A percentile compares a stretch with the other conserved stretches of the same genome.
Conservation (phyloP, 64 coral and sea anemone species). For the Stylophora pistillata region DNA sequence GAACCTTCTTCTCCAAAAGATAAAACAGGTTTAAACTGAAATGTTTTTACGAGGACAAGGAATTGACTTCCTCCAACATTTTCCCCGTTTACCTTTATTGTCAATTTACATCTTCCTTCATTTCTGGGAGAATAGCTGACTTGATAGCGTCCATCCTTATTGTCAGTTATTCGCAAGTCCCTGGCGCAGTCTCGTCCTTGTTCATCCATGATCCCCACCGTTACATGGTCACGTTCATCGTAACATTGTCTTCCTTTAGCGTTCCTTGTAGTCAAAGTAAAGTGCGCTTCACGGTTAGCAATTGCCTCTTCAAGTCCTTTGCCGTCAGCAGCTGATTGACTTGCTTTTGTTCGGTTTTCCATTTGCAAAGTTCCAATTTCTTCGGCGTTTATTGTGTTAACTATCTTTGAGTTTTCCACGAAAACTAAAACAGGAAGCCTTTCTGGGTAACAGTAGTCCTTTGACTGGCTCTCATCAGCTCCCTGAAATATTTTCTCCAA, state of each 20-base stretch:
- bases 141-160: conserved; percentile 64
- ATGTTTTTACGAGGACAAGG: neutral
- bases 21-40: neutral
- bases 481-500: neutral
- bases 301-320: conserved; percentile 8
- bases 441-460: neutral
- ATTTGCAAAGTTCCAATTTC: neutral
- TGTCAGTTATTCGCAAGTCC: conserved; percentile 35
- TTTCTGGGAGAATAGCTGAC: conserved; percentile 33
- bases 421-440: neutral
- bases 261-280: conserved; percentile 41
- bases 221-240: conserved; percentile 52
- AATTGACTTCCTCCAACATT: conserved; percentile 26
- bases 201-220: conserved; percentile 19
- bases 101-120: neutral
- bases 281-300: conserved; percentile 29
- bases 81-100: conserved; percentile 27
- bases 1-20: neutral
- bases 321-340: neutral
- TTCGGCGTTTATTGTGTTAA: neutral
- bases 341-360: neutral
- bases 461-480: neutral
- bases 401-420: neutral
- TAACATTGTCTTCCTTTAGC: conserved; percentile 46
- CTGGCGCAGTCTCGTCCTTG: conserved; percentile 11